These are phyloP conservation scores for Cotesia vestalis DNA, from an alignment of 1,140 invertebrate genomes.

Conservation along the genomic window DNA sequence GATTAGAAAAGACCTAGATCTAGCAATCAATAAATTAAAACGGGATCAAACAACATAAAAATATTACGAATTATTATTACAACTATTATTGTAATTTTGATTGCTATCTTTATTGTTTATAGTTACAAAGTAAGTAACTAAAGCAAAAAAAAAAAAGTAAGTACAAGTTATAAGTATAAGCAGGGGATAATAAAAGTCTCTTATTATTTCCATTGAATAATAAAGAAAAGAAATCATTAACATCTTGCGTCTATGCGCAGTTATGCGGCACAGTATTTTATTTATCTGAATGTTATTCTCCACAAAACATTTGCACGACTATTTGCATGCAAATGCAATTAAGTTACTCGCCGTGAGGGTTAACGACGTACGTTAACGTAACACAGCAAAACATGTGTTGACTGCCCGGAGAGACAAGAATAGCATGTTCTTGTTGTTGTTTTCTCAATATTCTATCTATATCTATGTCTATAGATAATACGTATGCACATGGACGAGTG, in stretches of 20 bases:
- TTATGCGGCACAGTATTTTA: constrained; percentile 24
- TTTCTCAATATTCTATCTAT: no score
- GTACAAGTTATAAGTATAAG: no score
- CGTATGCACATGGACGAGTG: constrained; percentile 1
- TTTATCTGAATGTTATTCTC: not conserved
- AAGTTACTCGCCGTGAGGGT: constrained; percentile 44
- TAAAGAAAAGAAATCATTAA: not conserved
- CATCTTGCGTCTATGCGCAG: constrained; percentile 23
- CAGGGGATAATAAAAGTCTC: no score
- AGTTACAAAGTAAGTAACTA: no score
- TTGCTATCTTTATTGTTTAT: no score
- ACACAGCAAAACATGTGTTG: constrained; percentile 33
- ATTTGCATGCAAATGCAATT: constrained; percentile 61
- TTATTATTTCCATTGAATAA: not conserved
- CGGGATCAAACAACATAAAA: no score
- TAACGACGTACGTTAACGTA: constrained; percentile 42
- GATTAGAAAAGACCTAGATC: no score
- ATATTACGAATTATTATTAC: no score
- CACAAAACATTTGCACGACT: constrained; percentile 43
- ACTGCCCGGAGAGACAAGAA: constrained; percentile 25
- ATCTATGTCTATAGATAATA: no score
- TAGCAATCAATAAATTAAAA: no score
- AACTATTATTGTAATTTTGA: no score
- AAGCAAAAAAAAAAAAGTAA: no score
- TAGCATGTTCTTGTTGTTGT: constrained; percentile 6